phyloP scores from a whole-genome alignment of 2,113 vertebrate genomes.

The Oncorhynchus nerka region DNA sequence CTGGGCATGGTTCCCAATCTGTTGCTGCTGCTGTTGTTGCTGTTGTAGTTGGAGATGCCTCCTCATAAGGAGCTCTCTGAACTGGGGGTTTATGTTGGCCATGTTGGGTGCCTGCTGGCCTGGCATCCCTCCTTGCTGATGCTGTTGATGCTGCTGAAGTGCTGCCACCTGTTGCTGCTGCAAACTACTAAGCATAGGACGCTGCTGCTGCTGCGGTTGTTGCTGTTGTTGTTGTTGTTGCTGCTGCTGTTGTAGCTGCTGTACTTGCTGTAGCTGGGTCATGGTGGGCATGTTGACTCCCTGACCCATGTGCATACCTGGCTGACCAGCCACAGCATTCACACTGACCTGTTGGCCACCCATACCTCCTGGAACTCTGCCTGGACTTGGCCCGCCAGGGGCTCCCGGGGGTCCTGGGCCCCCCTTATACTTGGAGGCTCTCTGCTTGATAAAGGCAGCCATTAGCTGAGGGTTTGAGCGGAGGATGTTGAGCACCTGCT shows the following conservation, averaged over 20 bases:
- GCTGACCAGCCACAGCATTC: conserved; percentile 74
- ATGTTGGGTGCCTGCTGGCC: conserved; percentile 71
- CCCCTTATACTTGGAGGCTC: conserved; percentile 79
- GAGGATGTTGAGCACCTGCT: conserved; percentile 84
- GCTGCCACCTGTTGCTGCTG: conserved; percentile 61
- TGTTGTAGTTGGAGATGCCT: conserved; percentile 82
- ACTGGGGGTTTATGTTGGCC: conserved; percentile 78
- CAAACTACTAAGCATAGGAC: conserved; percentile 61
- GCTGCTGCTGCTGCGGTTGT: conserved; percentile 71
- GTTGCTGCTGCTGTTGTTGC: conserved; percentile 75
- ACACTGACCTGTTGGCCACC: conserved; percentile 77
- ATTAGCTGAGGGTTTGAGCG: conserved; percentile 87
- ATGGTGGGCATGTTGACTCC: conserved; percentile 74
- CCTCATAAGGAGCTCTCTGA: conserved; percentile 86
- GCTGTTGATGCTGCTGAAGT: conserved; percentile 35
- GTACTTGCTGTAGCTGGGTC: conserved; percentile 80
- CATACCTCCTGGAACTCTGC: conserved; percentile 70
- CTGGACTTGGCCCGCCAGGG: conserved; percentile 46
- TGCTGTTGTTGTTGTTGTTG: conserved; percentile 52
- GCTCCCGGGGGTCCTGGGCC: conserved; percentile 37
- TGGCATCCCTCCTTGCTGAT: conserved; percentile 76
- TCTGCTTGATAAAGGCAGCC: conserved; percentile 87
- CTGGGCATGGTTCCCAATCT: conserved; percentile 87
- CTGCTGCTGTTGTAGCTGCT: conserved; percentile 81
- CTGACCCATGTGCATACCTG: conserved; percentile 83